Conservation (phyloP, 37 sponge, comb jelly and placozoan species). For the Halichondria panicea region DNA sequence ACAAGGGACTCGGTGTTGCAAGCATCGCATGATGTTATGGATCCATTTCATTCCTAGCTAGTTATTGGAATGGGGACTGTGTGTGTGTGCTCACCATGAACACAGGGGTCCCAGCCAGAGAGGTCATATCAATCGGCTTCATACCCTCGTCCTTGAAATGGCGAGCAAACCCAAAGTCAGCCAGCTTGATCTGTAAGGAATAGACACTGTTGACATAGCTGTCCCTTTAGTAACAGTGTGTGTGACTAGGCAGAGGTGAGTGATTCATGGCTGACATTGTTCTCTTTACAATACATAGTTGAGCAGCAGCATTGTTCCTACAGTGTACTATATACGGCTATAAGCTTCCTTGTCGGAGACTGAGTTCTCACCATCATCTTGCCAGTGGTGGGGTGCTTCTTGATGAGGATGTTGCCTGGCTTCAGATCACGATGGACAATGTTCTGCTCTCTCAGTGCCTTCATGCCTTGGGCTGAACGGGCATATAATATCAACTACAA, state of each 20-base stretch:
- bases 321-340: not conserved
- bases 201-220: no score
- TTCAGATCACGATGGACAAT: constrained; percentile 92
- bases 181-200: constrained; percentile 76
- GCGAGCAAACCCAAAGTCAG: constrained; percentile 95
- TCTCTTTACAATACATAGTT: no score
- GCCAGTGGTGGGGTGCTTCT: constrained; percentile 50
- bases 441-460: constrained; percentile 64
- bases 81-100: constrained; percentile 76
- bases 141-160: constrained; percentile 73
- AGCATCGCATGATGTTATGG: no score
- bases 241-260: not conserved
- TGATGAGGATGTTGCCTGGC: constrained; percentile 88
- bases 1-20: no score
- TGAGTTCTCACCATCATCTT: constrained; percentile 58
- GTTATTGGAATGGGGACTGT: no score
- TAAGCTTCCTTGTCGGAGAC: not conserved
- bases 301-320: not conserved
- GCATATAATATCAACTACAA: not conserved
- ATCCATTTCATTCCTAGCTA: no score
- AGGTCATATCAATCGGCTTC: constrained; percentile 76
- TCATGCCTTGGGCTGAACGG: constrained; percentile 70
- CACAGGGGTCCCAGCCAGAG: constrained; percentile 95
- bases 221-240: no score
- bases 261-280: not conserved